Evolutionary conservation across 2,888 invertebrate species (phyloP).

Genomic region (Azorinus chamasolen): DNA sequence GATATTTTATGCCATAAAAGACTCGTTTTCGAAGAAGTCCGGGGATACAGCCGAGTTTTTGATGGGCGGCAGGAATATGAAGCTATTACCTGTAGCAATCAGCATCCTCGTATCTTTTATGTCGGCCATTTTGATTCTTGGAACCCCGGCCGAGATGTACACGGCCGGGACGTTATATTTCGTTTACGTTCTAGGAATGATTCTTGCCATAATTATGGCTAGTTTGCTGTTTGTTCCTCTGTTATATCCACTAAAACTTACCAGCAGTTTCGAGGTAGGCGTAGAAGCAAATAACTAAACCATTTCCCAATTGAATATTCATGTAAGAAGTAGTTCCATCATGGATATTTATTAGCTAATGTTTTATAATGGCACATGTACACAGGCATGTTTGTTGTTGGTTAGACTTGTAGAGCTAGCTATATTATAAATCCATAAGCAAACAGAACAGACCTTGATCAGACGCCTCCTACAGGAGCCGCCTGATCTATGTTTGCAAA

Average conservation of each 20-base stretch:
- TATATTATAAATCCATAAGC: too few relatives aligned
- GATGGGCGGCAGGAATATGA: conserved; percentile 80
- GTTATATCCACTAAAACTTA: conserved; percentile 75
- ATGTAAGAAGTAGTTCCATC: too few relatives aligned
- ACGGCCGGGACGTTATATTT: conserved; percentile 78
- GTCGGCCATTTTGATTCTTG: conserved; percentile 83
- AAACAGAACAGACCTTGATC: too few relatives aligned
- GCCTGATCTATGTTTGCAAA: too few relatives aligned
- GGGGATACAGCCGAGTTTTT: conserved; percentile 76
- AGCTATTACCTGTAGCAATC: conserved; percentile 78
- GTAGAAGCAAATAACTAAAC: too few relatives aligned
- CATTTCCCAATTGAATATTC: too few relatives aligned
- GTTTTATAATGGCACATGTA: too few relatives aligned
- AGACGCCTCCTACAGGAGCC: too few relatives aligned
- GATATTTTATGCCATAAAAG: conserved; percentile 73
- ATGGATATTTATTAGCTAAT: too few relatives aligned
- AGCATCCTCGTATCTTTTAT: conserved; percentile 83
- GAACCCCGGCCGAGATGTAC: conserved; percentile 83
- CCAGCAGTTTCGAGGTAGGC: conserved; percentile 76
- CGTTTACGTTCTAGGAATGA: conserved; percentile 68
- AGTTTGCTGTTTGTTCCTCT: conserved; percentile 72
- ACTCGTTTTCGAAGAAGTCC: conserved; percentile 57
- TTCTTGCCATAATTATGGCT: conserved; percentile 67
- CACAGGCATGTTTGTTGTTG: too few relatives aligned
- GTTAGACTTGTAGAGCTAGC: too few relatives aligned